Conservation (phyloP, 2,888 invertebrate genomes). For the Allygus modestus region DNA sequence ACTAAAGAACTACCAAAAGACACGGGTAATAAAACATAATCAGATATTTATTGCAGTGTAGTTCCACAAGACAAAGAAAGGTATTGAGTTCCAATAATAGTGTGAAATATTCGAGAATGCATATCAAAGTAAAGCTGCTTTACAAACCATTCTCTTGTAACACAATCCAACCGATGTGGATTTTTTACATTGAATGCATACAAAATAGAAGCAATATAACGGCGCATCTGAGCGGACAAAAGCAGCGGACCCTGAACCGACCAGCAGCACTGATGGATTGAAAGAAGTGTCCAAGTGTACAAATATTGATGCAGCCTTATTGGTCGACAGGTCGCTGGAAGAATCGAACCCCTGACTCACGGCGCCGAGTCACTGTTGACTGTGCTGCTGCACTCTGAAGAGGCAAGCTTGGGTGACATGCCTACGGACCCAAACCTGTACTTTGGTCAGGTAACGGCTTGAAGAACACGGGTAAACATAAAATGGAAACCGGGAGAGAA, state of each 20-base stretch:
- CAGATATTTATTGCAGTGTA: no score
- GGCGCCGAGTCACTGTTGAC: slow-evolving; percentile 42
- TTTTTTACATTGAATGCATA: not conserved
- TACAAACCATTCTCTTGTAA: no score
- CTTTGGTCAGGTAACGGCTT: no score
- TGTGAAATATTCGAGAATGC: no score
- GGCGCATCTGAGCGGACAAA: not conserved
- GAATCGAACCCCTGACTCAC: slow-evolving; percentile 58
- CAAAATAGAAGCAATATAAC: not conserved
- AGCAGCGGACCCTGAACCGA: not conserved
- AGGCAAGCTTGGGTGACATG: not conserved
- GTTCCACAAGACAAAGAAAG: no score
- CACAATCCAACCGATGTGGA: not conserved
- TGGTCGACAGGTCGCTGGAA: slow-evolving; percentile 42
- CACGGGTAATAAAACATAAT: no score
- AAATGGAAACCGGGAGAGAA: no score
- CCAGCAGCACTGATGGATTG: slow-evolving; percentile 35
- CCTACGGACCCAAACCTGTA: not conserved
- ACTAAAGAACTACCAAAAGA: no score
- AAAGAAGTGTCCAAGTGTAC: slow-evolving; percentile 56
- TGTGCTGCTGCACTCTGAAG: slow-evolving; percentile 21
- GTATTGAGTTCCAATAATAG: no score
- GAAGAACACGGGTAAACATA: no score
- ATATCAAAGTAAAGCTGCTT: no score
- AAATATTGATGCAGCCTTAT: slow-evolving; percentile 59